Percentiles rank a stretch among this genome's conserved stretches.
These are phyloP conservation scores for Diadumene lineata DNA, from an alignment of 92 coral and sea anemone species.

Conservation along the genomic window DNA sequence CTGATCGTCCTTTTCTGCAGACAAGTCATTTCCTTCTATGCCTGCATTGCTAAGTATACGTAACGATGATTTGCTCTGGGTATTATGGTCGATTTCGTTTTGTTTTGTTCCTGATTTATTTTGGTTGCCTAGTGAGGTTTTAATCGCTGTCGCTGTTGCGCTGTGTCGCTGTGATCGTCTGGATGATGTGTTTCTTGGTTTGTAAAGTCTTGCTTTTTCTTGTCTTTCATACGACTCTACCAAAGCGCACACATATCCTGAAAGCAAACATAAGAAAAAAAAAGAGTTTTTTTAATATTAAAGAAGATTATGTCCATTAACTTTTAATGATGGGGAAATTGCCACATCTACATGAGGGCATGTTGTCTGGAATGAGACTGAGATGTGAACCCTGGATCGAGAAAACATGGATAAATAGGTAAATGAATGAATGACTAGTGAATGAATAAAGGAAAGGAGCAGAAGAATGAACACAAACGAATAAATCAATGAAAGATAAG, in stretches of 20 bases:
- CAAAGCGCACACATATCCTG: conserved; percentile 24
- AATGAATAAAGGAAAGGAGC: no score
- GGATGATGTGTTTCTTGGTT: neutral
- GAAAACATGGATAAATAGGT: no score
- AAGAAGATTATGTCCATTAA: no score
- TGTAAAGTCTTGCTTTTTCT: neutral
- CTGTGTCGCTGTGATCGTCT: neutral
- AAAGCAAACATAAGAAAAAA: neutral
- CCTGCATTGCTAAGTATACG: neutral
- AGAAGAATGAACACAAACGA: no score
- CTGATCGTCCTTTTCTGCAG: neutral
- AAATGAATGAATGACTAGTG: no score
- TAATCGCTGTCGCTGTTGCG: neutral
- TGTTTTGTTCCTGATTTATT: neutral
- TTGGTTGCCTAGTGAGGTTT: neutral
- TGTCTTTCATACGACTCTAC: conserved; percentile 29
- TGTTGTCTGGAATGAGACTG: neutral
- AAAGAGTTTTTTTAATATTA: no score
- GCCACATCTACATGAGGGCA: no score
- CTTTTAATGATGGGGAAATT: no score
- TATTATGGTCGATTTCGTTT: neutral
- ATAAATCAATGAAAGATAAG: no score
- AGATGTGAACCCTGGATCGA: no score
- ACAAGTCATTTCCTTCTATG: neutral
- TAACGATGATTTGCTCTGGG: neutral